A percentile compares a stretch with the other conserved stretches of the same genome.
Conservation (phyloP, 2,113 vertebrate genomes). For the Morphnarchus princeps region DNA sequence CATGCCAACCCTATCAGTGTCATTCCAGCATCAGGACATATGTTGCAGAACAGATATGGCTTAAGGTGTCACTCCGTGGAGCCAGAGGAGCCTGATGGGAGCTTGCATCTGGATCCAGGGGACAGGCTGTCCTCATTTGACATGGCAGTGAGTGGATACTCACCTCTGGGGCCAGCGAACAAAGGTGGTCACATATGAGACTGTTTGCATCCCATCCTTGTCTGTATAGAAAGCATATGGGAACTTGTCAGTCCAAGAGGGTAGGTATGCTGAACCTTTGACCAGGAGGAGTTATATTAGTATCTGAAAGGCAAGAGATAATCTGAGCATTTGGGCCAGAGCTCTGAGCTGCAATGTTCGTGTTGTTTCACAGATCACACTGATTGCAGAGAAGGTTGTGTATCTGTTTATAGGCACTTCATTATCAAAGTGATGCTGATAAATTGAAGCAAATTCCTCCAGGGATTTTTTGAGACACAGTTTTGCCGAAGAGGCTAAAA, state of each 20-base stretch:
- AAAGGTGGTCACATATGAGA: accelerated
- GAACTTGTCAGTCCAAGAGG: not conserved
- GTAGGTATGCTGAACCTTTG: not conserved
- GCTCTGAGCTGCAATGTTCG: not conserved
- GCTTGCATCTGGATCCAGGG: not conserved
- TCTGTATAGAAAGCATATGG: accelerated
- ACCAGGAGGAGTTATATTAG: not conserved
- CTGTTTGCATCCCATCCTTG: not conserved
- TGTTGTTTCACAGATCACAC: too few species aligned
- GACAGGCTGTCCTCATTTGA: accelerated
- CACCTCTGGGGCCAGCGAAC: not conserved
- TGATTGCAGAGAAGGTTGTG: not conserved
- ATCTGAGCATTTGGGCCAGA: not conserved
- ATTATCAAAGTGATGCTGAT: not conserved
- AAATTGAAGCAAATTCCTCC: not conserved
- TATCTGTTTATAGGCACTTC: not conserved
- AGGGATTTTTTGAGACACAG: not conserved
- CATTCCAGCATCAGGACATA: not conserved
- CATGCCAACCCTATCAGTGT: not conserved
- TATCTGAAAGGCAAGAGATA: not conserved
- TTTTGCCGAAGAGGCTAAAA: not conserved
- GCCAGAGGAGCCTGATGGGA: not conserved
- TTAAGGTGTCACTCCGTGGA: not conserved
- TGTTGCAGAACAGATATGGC: accelerated
- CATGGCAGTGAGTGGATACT: not conserved